Conservation (phyloP, 2,797 vertebrate genomes). For the Paratrypauchen microcephalus region DNA sequence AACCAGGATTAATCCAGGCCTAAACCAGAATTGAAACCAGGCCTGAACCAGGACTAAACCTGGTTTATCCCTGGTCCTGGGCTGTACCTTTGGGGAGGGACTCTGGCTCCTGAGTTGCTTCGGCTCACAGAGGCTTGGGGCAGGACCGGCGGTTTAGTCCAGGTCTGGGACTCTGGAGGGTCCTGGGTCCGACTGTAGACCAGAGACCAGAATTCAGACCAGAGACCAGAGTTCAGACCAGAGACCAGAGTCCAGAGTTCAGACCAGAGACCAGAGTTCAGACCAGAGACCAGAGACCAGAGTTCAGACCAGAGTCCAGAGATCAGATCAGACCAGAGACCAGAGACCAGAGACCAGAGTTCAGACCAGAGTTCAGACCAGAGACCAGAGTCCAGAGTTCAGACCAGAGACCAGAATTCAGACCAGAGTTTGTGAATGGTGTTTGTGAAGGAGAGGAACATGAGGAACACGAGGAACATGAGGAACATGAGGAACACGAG, state of each 20-base stretch:
- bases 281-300: not conserved
- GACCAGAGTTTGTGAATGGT: too few relatives aligned
- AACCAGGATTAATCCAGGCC: not conserved
- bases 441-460: too few relatives aligned
- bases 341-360: too few relatives aligned
- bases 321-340: too few relatives aligned
- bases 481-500: too few relatives aligned
- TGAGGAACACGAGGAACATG: too few relatives aligned
- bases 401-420: too few relatives aligned
- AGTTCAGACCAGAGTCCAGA: too few relatives aligned
- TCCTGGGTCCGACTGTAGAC: constrained; percentile 20
- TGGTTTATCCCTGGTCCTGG: not conserved
- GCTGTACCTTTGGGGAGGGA: constrained; percentile 50
- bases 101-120: constrained; percentile 59
- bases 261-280: not conserved
- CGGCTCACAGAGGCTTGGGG: constrained; percentile 50
- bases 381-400: too few relatives aligned
- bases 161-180: constrained; percentile 24
- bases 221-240: not conserved
- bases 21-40: not conserved
- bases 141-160: constrained; percentile 51
- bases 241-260: not conserved
- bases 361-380: too few relatives aligned
- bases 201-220: not conserved
- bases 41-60: not conserved